Evolutionary conservation across 2,888 invertebrate genomes (phyloP).

Genomic region (Tachina fera): DNA sequence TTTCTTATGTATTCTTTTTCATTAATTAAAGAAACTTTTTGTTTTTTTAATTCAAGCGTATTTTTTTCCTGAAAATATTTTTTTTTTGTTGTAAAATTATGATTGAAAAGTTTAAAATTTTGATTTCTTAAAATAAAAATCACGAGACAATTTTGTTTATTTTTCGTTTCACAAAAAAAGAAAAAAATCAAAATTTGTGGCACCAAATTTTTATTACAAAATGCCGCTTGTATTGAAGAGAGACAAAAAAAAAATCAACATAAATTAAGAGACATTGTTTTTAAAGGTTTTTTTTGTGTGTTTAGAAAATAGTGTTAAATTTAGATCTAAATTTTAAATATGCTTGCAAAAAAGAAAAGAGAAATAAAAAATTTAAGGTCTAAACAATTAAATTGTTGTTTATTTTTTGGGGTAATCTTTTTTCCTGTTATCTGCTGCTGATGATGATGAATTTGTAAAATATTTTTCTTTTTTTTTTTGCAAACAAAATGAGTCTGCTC

Average conservation of each 20-base stretch:
- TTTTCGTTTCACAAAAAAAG: slow-evolving; percentile 5
- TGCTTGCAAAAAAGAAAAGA: slow-evolving; percentile 30
- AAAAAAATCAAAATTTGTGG: neutral
- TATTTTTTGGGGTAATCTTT: slow-evolving; percentile 36
- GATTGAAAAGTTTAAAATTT: slow-evolving; percentile 7
- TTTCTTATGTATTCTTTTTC: too few species aligned
- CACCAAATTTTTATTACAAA: slow-evolving; percentile 52
- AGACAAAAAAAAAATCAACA: slow-evolving; percentile 25
- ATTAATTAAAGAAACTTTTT: too few species aligned
- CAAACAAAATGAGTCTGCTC: slow-evolving; percentile 44
- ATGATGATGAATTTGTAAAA: slow-evolving; percentile 68
- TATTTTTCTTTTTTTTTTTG: slow-evolving; percentile 48
- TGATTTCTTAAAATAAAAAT: slow-evolving; percentile 20
- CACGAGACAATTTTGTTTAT: slow-evolving; percentile 45
- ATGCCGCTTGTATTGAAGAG: slow-evolving; percentile 52
- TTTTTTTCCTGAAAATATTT: neutral
- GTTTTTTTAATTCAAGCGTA: too few species aligned
- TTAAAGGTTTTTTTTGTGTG: slow-evolving; percentile 29
- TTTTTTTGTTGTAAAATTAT: too few species aligned
- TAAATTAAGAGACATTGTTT: slow-evolving; percentile 51
- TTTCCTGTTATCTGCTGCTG: slow-evolving; percentile 18
- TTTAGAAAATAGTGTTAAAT: slow-evolving; percentile 54
- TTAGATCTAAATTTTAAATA: slow-evolving; percentile 55
- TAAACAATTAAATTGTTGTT: slow-evolving; percentile 58
- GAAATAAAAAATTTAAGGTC: slow-evolving; percentile 44